Conservation (phyloP, 1,140 invertebrate species). For the Protaetia brevitarsis region DNA sequence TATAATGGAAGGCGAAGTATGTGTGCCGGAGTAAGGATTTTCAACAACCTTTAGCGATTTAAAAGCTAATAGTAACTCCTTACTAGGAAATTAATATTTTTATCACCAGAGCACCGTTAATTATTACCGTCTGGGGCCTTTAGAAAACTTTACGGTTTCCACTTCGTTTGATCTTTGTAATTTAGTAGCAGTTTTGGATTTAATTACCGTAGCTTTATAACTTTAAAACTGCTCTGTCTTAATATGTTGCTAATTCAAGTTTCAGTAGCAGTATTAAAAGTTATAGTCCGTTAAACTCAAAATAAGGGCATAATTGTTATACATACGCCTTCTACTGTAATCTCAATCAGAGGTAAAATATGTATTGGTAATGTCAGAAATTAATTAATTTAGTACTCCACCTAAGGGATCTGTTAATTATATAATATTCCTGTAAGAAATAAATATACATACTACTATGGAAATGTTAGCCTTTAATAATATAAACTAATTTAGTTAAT, state of each 20-base stretch:
- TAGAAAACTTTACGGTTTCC: constrained; percentile 6
- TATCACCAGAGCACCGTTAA: not conserved
- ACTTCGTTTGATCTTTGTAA: constrained; percentile 8
- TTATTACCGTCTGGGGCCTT: not conserved
- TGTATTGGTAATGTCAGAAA: too few relatives aligned
- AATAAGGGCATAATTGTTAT: too few relatives aligned
- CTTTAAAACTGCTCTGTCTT: not conserved
- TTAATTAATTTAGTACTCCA: too few relatives aligned
- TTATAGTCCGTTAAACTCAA: not conserved
- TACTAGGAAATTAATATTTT: constrained; percentile 13
- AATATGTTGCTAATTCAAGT: not conserved
- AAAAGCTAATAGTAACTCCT: not conserved
- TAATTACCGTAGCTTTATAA: not conserved
- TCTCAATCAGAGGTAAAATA: too few relatives aligned
- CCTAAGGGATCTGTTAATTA: too few relatives aligned
- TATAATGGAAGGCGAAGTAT: constrained; percentile 5
- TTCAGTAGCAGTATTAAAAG: not conserved
- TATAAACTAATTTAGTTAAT: too few relatives aligned
- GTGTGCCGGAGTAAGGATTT: not conserved
- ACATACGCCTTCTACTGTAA: too few relatives aligned
- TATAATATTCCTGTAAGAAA: too few relatives aligned
- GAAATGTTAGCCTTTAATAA: too few relatives aligned
- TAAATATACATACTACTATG: too few relatives aligned
- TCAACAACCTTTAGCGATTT: not conserved
- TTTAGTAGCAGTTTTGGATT: constrained; percentile 1